Evolutionary conservation across 2,888 invertebrate genomes (phyloP).

Genomic region (Anthophora plumipes): DNA sequence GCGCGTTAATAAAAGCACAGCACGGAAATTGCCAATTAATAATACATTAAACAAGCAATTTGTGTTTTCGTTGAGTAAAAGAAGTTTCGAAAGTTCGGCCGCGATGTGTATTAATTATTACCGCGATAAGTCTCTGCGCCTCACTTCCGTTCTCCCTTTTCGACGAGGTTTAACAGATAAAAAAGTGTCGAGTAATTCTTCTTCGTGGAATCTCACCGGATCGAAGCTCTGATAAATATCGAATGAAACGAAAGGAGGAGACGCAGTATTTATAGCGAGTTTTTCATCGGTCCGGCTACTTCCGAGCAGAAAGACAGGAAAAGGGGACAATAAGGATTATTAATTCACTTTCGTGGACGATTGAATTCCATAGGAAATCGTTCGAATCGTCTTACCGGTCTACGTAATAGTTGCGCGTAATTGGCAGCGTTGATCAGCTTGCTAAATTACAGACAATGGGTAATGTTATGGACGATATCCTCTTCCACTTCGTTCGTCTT

Average conservation of each 20-base stretch:
- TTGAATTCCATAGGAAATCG: slow-evolving; percentile 61
- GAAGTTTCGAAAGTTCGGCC: slow-evolving; percentile 74
- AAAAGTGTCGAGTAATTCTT: slow-evolving; percentile 14
- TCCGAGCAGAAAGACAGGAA: slow-evolving; percentile 16
- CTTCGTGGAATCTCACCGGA: slow-evolving; percentile 14
- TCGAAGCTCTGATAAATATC: slow-evolving; percentile 30
- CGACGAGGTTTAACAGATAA: slow-evolving; percentile 4
- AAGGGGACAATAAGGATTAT: slow-evolving; percentile 60
- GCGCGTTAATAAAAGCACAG: slow-evolving; percentile 17
- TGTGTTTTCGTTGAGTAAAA: slow-evolving; percentile 75
- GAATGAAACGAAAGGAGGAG: neutral
- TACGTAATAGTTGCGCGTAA: slow-evolving; percentile 71
- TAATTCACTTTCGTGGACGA: slow-evolving; percentile 38
- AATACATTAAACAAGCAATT: slow-evolving; percentile 77
- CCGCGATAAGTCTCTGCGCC: slow-evolving; percentile 64
- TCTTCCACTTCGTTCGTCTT: slow-evolving; percentile 63
- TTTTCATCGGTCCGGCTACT: neutral
- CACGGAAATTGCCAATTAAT: slow-evolving; percentile 74
- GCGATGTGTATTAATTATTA: slow-evolving; percentile 69
- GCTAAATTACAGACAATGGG: slow-evolving; percentile 80
- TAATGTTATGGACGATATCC: slow-evolving; percentile 68
- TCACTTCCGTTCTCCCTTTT: slow-evolving; percentile 21
- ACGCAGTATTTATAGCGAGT: slow-evolving; percentile 28
- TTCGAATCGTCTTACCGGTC: slow-evolving; percentile 67
- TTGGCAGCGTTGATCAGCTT: slow-evolving; percentile 76